Conservation (phyloP, 1,140 invertebrate species). For the Araneus ventricosus region DNA sequence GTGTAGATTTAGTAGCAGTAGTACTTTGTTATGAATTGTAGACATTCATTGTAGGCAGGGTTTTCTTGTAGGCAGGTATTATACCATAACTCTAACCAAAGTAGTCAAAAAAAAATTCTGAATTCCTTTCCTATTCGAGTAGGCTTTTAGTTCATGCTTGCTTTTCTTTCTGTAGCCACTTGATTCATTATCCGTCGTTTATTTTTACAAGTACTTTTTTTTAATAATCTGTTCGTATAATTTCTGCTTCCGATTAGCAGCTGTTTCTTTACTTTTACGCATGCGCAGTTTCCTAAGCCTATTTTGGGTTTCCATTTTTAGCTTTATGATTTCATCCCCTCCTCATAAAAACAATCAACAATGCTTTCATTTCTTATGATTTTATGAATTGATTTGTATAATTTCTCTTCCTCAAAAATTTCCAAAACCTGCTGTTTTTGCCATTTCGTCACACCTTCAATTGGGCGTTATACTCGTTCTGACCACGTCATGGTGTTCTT, state of each 20-base stretch:
- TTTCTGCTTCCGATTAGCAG: background rate
- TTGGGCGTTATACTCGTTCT: constrained; percentile 60
- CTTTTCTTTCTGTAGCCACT: background rate
- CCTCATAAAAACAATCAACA: constrained; percentile 52
- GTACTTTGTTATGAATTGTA: constrained; percentile 40
- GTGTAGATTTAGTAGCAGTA: constrained; percentile 38
- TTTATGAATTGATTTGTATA: constrained; percentile 74
- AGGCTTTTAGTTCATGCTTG: constrained; percentile 9
- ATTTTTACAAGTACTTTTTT: background rate
- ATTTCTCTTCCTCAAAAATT: constrained; percentile 72
- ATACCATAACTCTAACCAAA: constrained; percentile 12
- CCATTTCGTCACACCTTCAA: constrained; percentile 67
- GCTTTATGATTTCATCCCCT: constrained; percentile 58
- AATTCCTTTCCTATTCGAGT: constrained; percentile 10
- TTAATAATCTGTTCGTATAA: background rate
- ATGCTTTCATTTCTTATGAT: constrained; percentile 74
- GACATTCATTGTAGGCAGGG: constrained; percentile 51
- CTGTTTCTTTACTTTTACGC: constrained; percentile 36
- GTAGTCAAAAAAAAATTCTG: constrained; percentile 14
- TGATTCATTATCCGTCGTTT: background rate
- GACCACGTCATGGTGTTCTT: constrained; percentile 46
- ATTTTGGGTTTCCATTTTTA: constrained; percentile 42
- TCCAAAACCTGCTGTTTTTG: constrained; percentile 74
- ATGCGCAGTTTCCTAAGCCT: background rate
- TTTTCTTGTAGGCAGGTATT: constrained; percentile 32